These are phyloP conservation scores for Ligdia adustata DNA, from an alignment of 2,888 invertebrate species.

Conservation along the genomic window DNA sequence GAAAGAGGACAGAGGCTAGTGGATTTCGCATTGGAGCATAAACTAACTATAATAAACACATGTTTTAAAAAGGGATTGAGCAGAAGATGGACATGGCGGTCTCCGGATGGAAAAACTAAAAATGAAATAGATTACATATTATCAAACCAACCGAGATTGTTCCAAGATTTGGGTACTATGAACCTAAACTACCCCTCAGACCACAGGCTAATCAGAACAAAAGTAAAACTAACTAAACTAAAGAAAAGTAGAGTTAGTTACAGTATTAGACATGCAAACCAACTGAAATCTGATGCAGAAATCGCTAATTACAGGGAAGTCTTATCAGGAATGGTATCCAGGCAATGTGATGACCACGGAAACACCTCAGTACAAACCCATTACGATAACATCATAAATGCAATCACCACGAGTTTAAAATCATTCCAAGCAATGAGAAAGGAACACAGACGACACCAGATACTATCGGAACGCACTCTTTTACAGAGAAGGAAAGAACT, in stretches of 20 bases:
- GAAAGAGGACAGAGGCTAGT: constrained; percentile 1
- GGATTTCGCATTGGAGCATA: constrained; percentile 3
- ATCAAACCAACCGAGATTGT: constrained; percentile 7
- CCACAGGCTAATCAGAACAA: constrained; percentile 13
- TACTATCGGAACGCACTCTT: constrained; percentile 9
- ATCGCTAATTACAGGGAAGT: constrained; percentile 8
- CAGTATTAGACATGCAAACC: background rate
- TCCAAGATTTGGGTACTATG: constrained; percentile 13
- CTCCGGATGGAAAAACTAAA: constrained; percentile 1
- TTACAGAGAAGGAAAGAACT: constrained; percentile 23
- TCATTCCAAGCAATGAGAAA: background rate
- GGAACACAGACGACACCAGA: background rate
- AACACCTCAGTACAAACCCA: constrained; percentile 9
- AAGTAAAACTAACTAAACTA: background rate
- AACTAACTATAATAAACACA: constrained; percentile 4
- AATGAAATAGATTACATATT: constrained; percentile 13
- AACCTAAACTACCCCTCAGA: constrained; percentile 11
- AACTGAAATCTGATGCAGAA: constrained; percentile 10
- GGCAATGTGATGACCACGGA: background rate
- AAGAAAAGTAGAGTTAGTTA: constrained; percentile 7
- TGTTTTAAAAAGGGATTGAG: constrained; percentile 2
- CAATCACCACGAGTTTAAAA: constrained; percentile 10
- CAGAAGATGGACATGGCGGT: constrained; percentile 10
- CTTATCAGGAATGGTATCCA: background rate
- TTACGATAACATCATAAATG: constrained; percentile 12